A percentile compares a stretch with the other conserved stretches of the same genome.
Evolutionary conservation across 2,797 vertebrate genomes (phyloP).

Genomic region (Melanogrammus aeglefinus): DNA sequence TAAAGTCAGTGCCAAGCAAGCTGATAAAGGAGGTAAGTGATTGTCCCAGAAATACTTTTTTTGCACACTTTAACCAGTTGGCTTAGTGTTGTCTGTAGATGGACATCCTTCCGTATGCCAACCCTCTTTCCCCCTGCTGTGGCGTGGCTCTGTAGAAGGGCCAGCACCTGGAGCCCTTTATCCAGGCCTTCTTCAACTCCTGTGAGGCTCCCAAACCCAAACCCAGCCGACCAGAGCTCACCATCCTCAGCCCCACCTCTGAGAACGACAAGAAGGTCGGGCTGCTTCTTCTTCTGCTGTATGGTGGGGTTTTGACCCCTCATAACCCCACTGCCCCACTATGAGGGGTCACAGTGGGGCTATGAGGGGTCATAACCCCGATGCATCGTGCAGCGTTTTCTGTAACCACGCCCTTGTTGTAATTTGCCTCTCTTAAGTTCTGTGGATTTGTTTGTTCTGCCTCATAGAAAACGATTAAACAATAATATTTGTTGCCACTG

Average conservation of each 20-base stretch:
- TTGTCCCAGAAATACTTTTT: background rate
- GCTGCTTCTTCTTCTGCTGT: background rate
- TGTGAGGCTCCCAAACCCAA: constrained; percentile 97
- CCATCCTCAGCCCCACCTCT: constrained; percentile 92
- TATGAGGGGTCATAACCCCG: too few relatives aligned
- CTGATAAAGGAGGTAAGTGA: constrained; percentile 92
- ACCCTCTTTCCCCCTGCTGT: background rate
- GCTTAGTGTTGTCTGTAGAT: background rate
- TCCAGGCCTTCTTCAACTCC: constrained; percentile 95
- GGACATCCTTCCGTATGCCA: background rate
- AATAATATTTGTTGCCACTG: too few relatives aligned
- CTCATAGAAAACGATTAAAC: too few relatives aligned
- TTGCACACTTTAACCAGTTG: background rate
- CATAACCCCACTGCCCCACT: background rate
- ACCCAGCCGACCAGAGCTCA: constrained; percentile 93
- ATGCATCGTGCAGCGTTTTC: background rate
- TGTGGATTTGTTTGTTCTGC: too few relatives aligned
- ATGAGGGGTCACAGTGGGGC: too few relatives aligned
- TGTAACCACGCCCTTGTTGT: background rate
- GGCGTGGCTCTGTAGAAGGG: constrained; percentile 82
- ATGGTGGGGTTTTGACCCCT: too few relatives aligned
- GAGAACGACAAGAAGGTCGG: constrained; percentile 95
- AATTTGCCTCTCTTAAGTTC: background rate
- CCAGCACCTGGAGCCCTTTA: constrained; percentile 95
- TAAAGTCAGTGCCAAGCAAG: constrained; percentile 97